Percentiles rank a stretch among this genome's conserved stretches.
Evolutionary conservation across 2,888 invertebrate species (phyloP).

Genomic region (Nymphalis urticae): DNA sequence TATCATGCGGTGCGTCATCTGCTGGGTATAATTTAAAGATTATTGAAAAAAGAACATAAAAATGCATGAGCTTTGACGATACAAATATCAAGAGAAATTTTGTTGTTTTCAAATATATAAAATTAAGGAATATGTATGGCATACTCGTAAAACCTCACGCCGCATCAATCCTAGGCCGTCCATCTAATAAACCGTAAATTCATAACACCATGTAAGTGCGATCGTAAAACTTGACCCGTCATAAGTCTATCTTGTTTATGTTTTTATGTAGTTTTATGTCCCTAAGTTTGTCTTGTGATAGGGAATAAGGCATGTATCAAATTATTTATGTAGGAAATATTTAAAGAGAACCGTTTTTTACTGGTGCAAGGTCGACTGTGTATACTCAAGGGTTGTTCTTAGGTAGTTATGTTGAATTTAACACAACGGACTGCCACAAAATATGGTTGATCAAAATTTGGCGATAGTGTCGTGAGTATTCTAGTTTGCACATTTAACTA

Average conservation of each 20-base stretch:
- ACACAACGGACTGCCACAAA: too few species aligned
- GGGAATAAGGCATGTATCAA: neutral
- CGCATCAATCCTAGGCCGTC: slow-evolving; percentile 4
- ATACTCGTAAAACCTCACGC: slow-evolving; percentile 1
- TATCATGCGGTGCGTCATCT: too few species aligned
- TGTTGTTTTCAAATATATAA: neutral
- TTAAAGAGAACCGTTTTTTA: too few species aligned
- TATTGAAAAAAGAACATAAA: too few species aligned
- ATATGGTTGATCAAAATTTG: too few species aligned
- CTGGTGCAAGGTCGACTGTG: too few species aligned
- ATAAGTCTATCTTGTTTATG: slow-evolving; percentile 33
- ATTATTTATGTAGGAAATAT: neutral
- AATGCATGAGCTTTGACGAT: neutral
- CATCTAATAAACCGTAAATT: slow-evolving; percentile 17
- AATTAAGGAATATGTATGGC: neutral
- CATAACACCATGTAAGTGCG: slow-evolving; percentile 20
- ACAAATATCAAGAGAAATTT: neutral
- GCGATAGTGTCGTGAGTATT: too few species aligned
- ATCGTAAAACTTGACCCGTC: slow-evolving; percentile 37
- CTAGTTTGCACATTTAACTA: too few species aligned
- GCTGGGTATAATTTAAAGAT: too few species aligned
- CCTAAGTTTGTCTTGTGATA: slow-evolving; percentile 19
- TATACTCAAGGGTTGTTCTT: too few species aligned
- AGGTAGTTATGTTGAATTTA: too few species aligned
- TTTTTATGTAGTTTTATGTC: slow-evolving; percentile 34